Evolutionary conservation across 2,888 invertebrate genomes (phyloP).

Genomic region (Trimorus sp.): DNA sequence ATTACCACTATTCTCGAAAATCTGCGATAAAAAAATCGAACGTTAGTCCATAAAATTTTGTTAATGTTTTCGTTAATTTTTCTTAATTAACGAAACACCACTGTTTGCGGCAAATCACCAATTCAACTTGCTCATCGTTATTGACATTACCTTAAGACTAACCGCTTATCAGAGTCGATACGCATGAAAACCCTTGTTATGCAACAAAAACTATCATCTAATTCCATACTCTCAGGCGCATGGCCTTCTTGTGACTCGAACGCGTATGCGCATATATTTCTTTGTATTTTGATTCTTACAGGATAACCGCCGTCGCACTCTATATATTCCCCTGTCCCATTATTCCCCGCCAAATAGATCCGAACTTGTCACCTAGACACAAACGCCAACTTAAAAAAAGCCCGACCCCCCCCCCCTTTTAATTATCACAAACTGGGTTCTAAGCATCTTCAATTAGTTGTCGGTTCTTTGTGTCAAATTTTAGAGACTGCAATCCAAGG

Average conservation of each 20-base stretch:
- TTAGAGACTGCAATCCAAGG: conserved; percentile 51
- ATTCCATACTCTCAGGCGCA: conserved; percentile 15
- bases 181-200: conserved; percentile 33
- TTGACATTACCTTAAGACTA: too few relatives aligned
- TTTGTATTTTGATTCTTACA: conserved; percentile 76
- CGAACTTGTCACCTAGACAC: conserved; percentile 28
- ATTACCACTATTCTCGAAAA: too few relatives aligned
- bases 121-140: too few relatives aligned
- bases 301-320: conserved; percentile 82
- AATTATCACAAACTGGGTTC: conserved; percentile 41
- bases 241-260: conserved; percentile 32
- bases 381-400: conserved; percentile 6
- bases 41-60: too few relatives aligned
- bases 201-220: not conserved
- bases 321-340: conserved; percentile 68
- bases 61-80: too few relatives aligned
- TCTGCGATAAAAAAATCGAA: too few relatives aligned
- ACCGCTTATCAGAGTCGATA: conserved; percentile 26
- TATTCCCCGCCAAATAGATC: conserved; percentile 57
- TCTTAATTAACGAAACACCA: too few relatives aligned
- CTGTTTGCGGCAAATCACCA: too few relatives aligned
- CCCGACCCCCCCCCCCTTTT: conserved; percentile 14
- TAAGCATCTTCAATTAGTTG: conserved; percentile 44
- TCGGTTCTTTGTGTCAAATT: conserved; percentile 45
- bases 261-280: conserved; percentile 65